Conservation (phyloP, 2,888 invertebrate genomes). For the Drymonia ruficornis region DNA sequence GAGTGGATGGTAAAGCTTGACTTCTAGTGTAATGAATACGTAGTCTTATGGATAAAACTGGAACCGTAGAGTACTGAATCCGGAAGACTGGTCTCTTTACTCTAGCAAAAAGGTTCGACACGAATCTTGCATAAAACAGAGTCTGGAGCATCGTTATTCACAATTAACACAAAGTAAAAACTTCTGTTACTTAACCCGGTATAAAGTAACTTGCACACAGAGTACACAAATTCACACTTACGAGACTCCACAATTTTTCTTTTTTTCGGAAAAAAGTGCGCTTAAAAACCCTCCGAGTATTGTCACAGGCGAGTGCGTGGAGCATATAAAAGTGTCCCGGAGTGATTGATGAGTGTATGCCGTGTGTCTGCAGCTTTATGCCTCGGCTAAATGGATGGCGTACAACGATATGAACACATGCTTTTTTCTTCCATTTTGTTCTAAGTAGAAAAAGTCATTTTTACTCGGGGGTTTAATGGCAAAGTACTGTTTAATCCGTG, state of each 20-base stretch:
- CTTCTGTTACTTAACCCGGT: constrained; percentile 1
- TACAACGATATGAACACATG: constrained; percentile 25
- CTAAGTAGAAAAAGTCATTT: background rate
- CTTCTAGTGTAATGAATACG: too few relatives aligned
- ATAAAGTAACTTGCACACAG: constrained; percentile 12
- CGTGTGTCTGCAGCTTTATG: constrained; percentile 50
- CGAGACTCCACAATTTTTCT: constrained; percentile 25
- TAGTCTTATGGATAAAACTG: too few relatives aligned
- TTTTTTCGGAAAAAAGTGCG: constrained; percentile 45
- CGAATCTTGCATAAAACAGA: background rate
- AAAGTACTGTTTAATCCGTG: constrained; percentile 38
- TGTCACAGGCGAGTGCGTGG: constrained; percentile 50
- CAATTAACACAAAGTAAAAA: constrained; percentile 4
- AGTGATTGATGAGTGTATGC: constrained; percentile 67
- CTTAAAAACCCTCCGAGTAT: constrained; percentile 35
- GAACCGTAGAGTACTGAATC: too few relatives aligned
- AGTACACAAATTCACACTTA: constrained; percentile 51
- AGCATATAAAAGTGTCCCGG: constrained; percentile 58
- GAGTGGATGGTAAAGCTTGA: too few relatives aligned
- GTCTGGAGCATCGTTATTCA: background rate
- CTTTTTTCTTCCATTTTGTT: constrained; percentile 10
- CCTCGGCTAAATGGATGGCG: constrained; percentile 38
- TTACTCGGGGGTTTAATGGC: constrained; percentile 23
- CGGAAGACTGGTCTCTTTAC: background rate
- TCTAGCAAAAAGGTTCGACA: background rate